Conservation (phyloP, 1,140 invertebrate species). For the Dendroctonus ponderosae region DNA sequence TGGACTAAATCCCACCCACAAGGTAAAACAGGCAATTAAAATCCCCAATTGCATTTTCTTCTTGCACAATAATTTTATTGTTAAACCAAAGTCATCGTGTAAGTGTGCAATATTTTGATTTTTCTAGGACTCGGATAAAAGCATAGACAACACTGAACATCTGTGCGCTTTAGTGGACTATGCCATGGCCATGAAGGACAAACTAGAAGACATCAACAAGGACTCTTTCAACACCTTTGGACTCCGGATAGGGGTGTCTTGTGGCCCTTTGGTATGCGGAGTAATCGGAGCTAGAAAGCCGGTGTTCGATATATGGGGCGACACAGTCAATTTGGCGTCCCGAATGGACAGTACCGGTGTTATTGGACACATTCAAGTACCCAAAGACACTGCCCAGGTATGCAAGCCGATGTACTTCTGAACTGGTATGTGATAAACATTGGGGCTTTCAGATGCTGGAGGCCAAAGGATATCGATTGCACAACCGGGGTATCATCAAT, state of each 20-base stretch:
- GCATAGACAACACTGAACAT: constrained; percentile 68
- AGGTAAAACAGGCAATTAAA: constrained; percentile 47
- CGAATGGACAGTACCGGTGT: constrained; percentile 89
- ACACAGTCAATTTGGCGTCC: constrained; percentile 91
- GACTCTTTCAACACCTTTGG: constrained; percentile 98
- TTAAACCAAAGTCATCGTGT: background rate
- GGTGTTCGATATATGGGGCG: constrained; percentile 97
- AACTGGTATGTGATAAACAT: no score
- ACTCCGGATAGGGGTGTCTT: constrained; percentile 87
- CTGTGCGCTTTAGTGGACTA: constrained; percentile 89
- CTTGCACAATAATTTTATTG: background rate
- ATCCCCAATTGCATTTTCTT: background rate
- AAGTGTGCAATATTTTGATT: constrained; percentile 2
- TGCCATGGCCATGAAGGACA: constrained; percentile 86
- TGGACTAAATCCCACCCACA: constrained; percentile 81
- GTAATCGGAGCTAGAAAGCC: constrained; percentile 97
- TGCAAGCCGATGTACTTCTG: background rate
- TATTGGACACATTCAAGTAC: constrained; percentile 85
- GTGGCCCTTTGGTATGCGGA: constrained; percentile 92
- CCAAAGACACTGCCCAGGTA: constrained; percentile 79
- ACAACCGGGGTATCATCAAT: constrained; percentile 77
- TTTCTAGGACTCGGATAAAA: constrained; percentile 52
- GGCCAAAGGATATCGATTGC: constrained; percentile 67
- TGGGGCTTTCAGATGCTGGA: constrained; percentile 63
- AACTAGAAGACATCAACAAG: constrained; percentile 88